These are phyloP conservation scores for Dorcus parallelipipedus DNA, from an alignment of 2,888 invertebrate species.

Conservation along the genomic window DNA sequence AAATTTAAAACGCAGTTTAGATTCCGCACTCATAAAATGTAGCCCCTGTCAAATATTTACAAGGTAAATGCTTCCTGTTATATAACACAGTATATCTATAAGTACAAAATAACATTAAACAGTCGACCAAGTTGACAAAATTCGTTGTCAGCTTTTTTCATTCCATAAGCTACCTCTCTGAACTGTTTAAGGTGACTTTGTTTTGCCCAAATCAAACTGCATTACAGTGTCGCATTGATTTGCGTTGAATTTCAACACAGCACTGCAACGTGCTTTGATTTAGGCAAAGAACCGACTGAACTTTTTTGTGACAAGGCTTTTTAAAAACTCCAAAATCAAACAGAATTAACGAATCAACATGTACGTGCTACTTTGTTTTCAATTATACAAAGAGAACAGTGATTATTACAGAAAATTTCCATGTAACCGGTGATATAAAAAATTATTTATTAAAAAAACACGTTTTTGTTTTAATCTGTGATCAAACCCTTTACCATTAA, in stretches of 20 bases:
- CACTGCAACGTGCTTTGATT: no score
- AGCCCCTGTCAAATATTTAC: constrained; percentile 30
- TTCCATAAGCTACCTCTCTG: constrained; percentile 42
- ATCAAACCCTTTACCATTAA: constrained; percentile 35
- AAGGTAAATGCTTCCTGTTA: constrained; percentile 49
- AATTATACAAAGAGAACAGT: background rate
- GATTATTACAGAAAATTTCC: background rate
- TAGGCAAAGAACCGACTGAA: no score
- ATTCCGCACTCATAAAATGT: constrained; percentile 10
- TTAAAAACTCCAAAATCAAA: background rate
- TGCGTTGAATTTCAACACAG: no score
- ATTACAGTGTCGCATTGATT: background rate
- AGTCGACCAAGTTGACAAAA: constrained; percentile 38
- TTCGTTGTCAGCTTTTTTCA: constrained; percentile 38
- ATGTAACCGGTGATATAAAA: background rate
- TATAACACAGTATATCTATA: constrained; percentile 46
- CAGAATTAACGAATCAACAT: background rate
- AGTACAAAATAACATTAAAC: constrained; percentile 44
- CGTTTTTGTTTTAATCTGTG: constrained; percentile 31
- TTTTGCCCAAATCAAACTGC: constrained; percentile 5
- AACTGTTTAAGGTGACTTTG: constrained; percentile 16
- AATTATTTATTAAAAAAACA: constrained; percentile 5
- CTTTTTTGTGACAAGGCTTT: constrained; percentile 14
- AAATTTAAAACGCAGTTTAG: background rate
- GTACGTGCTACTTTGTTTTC: background rate